These are phyloP conservation scores for Amia ocellicauda DNA, from an alignment of 2,113 vertebrate genomes.

Conservation along the genomic window DNA sequence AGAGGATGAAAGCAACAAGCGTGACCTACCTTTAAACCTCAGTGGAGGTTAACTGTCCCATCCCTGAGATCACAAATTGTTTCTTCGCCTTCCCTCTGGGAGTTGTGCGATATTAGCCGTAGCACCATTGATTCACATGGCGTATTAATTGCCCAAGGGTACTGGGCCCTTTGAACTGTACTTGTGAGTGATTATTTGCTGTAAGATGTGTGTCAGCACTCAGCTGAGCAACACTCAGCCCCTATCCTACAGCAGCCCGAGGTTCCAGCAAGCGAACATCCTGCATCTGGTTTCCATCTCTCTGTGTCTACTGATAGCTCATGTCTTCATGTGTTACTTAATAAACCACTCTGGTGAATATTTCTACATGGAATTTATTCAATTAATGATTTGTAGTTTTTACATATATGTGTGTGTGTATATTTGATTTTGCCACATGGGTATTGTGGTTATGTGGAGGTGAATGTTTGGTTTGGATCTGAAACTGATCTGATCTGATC, in stretches of 20 bases:
- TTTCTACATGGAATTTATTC: no score
- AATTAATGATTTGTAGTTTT: neutral
- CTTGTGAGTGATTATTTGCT: slow-evolving; percentile 78
- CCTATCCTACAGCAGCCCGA: slow-evolving; percentile 65
- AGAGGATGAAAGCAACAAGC: neutral
- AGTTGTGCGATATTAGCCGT: slow-evolving; percentile 69
- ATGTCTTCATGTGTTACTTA: neutral
- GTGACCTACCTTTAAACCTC: neutral
- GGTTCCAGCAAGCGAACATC: slow-evolving; percentile 69
- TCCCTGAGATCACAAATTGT: slow-evolving; percentile 58
- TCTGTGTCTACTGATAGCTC: slow-evolving; percentile 22
- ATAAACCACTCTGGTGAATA: neutral
- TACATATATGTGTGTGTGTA: neutral
- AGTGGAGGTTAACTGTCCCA: slow-evolving; percentile 36
- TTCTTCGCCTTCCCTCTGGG: slow-evolving; percentile 65
- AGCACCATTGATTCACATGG: slow-evolving; percentile 75
- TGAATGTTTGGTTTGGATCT: slow-evolving; percentile 7
- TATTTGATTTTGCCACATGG: neutral
- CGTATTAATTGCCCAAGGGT: slow-evolving; percentile 80
- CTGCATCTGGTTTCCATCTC: slow-evolving; percentile 74
- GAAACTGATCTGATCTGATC: neutral
- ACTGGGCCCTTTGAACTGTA: slow-evolving; percentile 78
- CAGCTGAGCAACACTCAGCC: slow-evolving; percentile 68
- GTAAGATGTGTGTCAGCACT: slow-evolving; percentile 76
- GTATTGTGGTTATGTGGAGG: neutral